These are phyloP conservation scores for Eciton burchellii DNA, from an alignment of 1,140 invertebrate species.

Conservation along the genomic window DNA sequence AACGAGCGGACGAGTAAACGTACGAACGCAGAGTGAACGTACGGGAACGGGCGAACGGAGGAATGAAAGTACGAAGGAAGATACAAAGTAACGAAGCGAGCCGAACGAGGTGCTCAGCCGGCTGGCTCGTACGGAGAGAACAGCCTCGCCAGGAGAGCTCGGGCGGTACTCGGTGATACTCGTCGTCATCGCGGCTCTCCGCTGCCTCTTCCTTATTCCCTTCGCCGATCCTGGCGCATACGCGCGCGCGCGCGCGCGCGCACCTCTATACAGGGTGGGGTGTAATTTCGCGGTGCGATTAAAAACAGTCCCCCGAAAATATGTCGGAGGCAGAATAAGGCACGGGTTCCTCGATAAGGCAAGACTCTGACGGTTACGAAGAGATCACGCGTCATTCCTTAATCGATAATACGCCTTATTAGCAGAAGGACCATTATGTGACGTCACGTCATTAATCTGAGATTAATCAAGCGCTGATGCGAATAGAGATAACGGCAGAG, in stretches of 20 bases:
- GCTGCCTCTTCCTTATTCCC: slow-evolving; percentile 68
- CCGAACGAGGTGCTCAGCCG: slow-evolving; percentile 39
- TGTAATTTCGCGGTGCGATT: no score
- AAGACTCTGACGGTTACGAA: no score
- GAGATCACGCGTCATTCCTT: no score
- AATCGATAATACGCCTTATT: no score
- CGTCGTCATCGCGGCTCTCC: slow-evolving; percentile 66
- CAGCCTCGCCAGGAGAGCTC: slow-evolving; percentile 41
- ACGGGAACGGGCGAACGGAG: slow-evolving; percentile 39
- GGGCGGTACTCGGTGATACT: slow-evolving; percentile 34
- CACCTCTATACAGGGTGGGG: no score
- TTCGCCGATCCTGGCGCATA: slow-evolving; percentile 63
- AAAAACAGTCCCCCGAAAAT: no score
- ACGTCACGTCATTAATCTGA: no score
- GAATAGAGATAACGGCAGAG: no score
- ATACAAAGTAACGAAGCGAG: slow-evolving; percentile 22
- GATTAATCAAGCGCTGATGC: no score
- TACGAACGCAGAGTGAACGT: slow-evolving; percentile 55
- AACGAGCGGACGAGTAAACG: slow-evolving; percentile 71
- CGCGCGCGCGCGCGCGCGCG: slow-evolving; percentile 40
- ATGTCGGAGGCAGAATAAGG: no score
- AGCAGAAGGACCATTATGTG: no score
- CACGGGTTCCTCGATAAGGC: no score
- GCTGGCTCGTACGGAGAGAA: slow-evolving; percentile 47
- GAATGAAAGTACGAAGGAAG: slow-evolving; percentile 47